These are phyloP conservation scores for Tetraodon nigroviridis DNA, from an alignment of 2,113 vertebrate genomes.

Conservation along the genomic window DNA sequence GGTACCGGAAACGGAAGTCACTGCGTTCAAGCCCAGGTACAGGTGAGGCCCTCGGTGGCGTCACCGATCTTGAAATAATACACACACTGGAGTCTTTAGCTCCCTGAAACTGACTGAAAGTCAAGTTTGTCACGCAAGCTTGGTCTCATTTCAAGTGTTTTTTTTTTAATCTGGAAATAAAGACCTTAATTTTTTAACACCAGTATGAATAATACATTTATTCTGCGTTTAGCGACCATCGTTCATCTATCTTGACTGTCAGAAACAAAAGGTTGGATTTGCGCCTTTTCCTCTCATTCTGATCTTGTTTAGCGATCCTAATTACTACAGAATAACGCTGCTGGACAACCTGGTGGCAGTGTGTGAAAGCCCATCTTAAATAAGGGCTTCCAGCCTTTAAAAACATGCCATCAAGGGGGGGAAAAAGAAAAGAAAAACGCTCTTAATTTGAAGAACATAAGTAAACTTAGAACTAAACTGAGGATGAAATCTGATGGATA, in stretches of 20 bases:
- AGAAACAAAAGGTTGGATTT: no score
- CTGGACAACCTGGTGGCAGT: no score
- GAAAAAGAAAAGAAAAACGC: no score
- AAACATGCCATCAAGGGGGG: no score
- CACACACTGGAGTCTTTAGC: neutral
- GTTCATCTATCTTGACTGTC: no score
- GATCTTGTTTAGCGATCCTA: neutral
- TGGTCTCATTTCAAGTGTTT: slow-evolving; percentile 20
- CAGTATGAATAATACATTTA: slow-evolving; percentile 41
- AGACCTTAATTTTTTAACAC: slow-evolving; percentile 44
- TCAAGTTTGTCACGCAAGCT: slow-evolving; percentile 37
- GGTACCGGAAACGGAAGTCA: slow-evolving; percentile 20
- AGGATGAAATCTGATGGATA: no score
- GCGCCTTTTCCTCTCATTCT: neutral
- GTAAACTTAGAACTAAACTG: no score
- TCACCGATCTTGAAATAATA: neutral
- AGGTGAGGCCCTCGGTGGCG: no score
- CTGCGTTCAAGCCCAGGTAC: no score
- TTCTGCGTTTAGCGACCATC: neutral
- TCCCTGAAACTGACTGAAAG: neutral
- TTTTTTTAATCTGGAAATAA: slow-evolving; percentile 40
- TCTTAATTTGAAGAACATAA: no score
- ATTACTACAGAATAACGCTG: neutral
- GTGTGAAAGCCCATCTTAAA: no score
- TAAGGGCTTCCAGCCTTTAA: no score